Evolutionary conservation across 1,140 invertebrate species (phyloP).

Genomic region (Rhyacophila brunnea): DNA sequence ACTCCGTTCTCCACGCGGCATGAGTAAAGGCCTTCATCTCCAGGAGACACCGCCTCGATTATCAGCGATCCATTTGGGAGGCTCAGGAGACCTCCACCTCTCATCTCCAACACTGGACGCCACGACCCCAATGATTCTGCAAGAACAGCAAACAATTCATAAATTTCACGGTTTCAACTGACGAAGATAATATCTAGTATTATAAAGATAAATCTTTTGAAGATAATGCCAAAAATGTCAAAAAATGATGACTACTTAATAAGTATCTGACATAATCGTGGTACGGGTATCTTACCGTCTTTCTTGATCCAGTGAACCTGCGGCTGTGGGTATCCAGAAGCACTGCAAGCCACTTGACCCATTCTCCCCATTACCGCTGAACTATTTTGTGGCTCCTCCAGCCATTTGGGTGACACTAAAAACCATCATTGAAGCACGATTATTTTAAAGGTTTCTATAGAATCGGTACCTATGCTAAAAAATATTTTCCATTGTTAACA

Average conservation of each 20-base stretch:
- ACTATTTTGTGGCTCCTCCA: constrained; percentile 73
- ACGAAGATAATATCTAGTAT: too few relatives aligned
- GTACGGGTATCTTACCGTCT: constrained; percentile 49
- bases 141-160: too few relatives aligned
- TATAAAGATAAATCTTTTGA: too few relatives aligned
- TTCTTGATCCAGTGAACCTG: constrained; percentile 72
- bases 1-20: constrained; percentile 86
- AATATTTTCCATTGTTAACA: too few relatives aligned
- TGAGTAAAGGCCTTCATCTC: constrained; percentile 80
- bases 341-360: constrained; percentile 73
- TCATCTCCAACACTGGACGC: constrained; percentile 57
- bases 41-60: constrained; percentile 66
- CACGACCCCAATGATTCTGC: constrained; percentile 48
- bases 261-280: neutral
- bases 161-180: too few relatives aligned
- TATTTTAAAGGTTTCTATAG: too few relatives aligned
- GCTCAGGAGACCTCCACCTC: constrained; percentile 58
- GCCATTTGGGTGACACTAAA: constrained; percentile 82
- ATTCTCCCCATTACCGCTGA: constrained; percentile 71
- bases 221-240: too few relatives aligned
- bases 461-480: too few relatives aligned
- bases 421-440: too few relatives aligned
- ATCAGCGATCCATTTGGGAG: constrained; percentile 67
- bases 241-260: too few relatives aligned
- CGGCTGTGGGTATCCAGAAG: constrained; percentile 73